phyloP scores from a whole-genome alignment of 2,888 invertebrate species.

The Cabera pusaria region DNA sequence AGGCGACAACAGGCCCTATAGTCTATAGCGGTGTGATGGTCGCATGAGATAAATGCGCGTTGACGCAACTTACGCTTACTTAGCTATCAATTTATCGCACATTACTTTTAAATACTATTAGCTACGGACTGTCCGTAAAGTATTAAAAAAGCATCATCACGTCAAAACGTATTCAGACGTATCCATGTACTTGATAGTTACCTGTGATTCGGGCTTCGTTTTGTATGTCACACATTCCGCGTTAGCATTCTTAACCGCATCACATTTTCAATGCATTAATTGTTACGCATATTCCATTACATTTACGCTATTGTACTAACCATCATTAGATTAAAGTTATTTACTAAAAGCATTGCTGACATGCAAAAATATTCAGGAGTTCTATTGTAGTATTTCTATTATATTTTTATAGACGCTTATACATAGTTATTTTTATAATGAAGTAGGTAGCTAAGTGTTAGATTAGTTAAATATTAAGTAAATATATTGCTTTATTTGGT shows the following conservation, averaged over 20 bases:
- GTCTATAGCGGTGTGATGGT: too few species aligned
- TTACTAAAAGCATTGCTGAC: constrained; percentile 11
- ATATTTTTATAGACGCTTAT: constrained; percentile 29
- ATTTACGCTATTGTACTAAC: constrained; percentile 4
- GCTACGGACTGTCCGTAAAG: too few species aligned
- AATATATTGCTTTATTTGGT: too few species aligned
- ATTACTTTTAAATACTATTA: too few species aligned
- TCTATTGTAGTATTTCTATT: constrained; percentile 18
- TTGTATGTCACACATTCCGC: constrained; percentile 1
- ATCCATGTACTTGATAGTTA: too few species aligned
- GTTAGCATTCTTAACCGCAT: constrained; percentile 9
- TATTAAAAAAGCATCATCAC: too few species aligned
- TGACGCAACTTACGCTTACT: too few species aligned
- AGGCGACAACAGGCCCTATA: too few species aligned
- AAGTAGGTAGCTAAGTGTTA: constrained; percentile 13
- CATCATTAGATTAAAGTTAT: too few species aligned
- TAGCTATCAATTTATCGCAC: too few species aligned
- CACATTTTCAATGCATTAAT: constrained; percentile 8
- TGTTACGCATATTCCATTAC: constrained; percentile 17
- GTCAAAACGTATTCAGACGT: constrained; percentile 11
- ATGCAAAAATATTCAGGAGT: constrained; percentile 19
- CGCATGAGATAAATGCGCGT: too few species aligned
- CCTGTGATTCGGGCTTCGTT: constrained; percentile 8
- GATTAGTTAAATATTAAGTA: constrained; percentile 18
- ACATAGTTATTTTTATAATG: constrained; percentile 14